A percentile compares a stretch with the other conserved stretches of the same genome.
Evolutionary conservation across 2,888 invertebrate genomes (phyloP).

Genomic region (Volucella inflata): DNA sequence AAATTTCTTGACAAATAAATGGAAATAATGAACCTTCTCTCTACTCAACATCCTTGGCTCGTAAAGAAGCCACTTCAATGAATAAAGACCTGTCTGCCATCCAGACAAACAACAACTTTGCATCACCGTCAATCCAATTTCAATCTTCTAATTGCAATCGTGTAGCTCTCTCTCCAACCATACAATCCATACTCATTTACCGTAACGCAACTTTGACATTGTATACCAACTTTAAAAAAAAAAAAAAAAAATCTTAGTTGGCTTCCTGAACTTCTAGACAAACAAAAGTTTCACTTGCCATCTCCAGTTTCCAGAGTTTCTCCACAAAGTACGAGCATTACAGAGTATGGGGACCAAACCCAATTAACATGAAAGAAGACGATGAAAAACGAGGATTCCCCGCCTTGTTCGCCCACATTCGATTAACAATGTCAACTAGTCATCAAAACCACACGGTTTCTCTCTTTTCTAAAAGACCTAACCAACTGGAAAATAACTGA

Average conservation of each 20-base stretch:
- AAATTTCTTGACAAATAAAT: conserved; percentile 52
- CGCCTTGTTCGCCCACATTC: conserved; percentile 35
- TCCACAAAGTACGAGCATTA: not conserved
- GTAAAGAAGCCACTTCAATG: conserved; percentile 24
- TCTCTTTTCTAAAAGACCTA: conserved; percentile 49
- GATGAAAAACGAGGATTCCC: conserved; percentile 15
- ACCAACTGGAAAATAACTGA: conserved; percentile 71
- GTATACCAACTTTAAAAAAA: not conserved
- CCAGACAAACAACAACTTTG: conserved; percentile 37
- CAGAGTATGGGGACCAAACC: not conserved
- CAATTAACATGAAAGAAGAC: conserved; percentile 23
- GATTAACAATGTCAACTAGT: conserved; percentile 71
- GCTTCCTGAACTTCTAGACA: conserved; percentile 30
- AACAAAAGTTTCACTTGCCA: conserved; percentile 31
- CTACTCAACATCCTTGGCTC: not conserved
- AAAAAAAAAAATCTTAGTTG: conserved; percentile 29
- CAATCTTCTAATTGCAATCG: conserved; percentile 72
- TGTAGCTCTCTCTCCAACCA: conserved; percentile 4
- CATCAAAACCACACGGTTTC: conserved; percentile 62
- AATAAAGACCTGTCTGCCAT: conserved; percentile 9
- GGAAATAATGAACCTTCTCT: conserved; percentile 53
- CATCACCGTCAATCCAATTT: conserved; percentile 70
- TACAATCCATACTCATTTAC: not conserved
- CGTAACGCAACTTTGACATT: not conserved
- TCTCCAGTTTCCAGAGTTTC: not conserved